phyloP scores from a whole-genome alignment of 2,113 vertebrate species.

The Mungos mungo region DNA sequence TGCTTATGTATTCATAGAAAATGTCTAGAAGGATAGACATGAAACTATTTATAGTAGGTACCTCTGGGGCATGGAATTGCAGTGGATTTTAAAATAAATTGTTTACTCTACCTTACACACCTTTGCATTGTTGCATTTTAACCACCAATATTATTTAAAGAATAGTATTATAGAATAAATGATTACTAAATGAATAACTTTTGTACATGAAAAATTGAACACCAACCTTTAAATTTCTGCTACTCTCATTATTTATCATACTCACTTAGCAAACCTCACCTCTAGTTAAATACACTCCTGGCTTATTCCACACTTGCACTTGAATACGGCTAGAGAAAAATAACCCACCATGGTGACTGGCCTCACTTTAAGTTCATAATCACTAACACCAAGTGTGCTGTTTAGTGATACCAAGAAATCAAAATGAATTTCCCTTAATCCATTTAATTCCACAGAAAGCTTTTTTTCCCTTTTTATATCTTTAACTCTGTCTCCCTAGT shows the following conservation, averaged over 20 bases:
- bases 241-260: neutral
- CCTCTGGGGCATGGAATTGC: neutral
- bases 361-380: conserved; percentile 38
- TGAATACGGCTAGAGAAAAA: neutral
- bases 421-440: conserved; percentile 24
- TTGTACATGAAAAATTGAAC: neutral
- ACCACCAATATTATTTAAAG: neutral
- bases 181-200: neutral
- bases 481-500: neutral
- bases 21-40: conserved; percentile 62
- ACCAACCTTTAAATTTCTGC: neutral
- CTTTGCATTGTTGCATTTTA: neutral
- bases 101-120: neutral
- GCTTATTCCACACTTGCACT: neutral
- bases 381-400: neutral
- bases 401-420: neutral
- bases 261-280: neutral
- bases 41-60: conserved; percentile 60
- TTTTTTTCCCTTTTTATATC: neutral
- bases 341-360: neutral
- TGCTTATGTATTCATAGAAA: conserved; percentile 77
- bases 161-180: conserved; percentile 15
- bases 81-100: conserved; percentile 47
- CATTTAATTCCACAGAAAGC: neutral
- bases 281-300: neutral